phyloP scores from a whole-genome alignment of 2,113 vertebrate genomes.

The Melanotaenia duboulayi region DNA sequence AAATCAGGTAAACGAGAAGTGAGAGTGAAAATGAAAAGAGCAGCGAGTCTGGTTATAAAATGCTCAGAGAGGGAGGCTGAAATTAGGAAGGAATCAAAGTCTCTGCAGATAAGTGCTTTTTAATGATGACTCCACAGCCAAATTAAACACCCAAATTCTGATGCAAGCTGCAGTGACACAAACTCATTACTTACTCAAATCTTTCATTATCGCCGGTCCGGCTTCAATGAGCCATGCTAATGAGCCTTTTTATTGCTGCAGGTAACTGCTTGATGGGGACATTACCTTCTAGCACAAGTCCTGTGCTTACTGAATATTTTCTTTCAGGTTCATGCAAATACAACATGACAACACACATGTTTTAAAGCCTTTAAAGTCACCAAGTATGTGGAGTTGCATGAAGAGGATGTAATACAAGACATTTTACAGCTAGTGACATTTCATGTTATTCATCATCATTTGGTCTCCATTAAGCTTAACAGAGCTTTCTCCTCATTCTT shows the following conservation, averaged over 20 bases:
- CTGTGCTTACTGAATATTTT: neutral
- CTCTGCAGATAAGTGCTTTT: neutral
- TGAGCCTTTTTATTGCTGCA: conserved; percentile 11
- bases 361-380: neutral
- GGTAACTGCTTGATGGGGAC: conserved; percentile 1
- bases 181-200: conserved; percentile 12
- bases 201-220: conserved; percentile 4
- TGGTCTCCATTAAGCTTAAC: no score
- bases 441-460: no score
- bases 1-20: conserved; percentile 77
- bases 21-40: conserved; percentile 59
- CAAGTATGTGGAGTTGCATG: neutral
- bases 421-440: neutral
- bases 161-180: conserved; percentile 9
- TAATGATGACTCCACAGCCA: neutral
- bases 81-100: conserved; percentile 11
- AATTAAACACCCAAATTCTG: neutral
- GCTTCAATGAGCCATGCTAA: conserved; percentile 13
- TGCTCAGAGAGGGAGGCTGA: conserved; percentile 13
- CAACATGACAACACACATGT: neutral
- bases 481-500: no score
- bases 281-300: neutral
- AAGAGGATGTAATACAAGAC: neutral
- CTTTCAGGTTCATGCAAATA: conserved; percentile 1
- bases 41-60: conserved; percentile 35